Evolutionary conservation across 2,797 vertebrate species (phyloP).

Genomic region (Enteromius paludinosus): DNA sequence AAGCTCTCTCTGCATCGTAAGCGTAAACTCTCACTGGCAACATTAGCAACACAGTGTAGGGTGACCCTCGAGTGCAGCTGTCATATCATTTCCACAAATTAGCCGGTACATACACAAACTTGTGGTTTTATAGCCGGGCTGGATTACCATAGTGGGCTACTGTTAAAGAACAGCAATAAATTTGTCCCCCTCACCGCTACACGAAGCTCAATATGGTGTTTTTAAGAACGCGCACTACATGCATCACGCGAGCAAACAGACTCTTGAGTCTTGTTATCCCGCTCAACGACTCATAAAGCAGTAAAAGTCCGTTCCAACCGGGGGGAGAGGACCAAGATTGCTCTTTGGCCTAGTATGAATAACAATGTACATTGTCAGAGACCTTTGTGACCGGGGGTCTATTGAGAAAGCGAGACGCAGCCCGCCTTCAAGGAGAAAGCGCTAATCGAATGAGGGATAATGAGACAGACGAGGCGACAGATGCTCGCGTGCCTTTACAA

Average conservation of each 20-base stretch:
- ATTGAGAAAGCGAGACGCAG: slow-evolving; percentile 38
- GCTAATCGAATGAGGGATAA: slow-evolving; percentile 96
- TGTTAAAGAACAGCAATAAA: slow-evolving; percentile 68
- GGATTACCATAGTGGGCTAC: slow-evolving; percentile 17
- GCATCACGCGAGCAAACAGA: slow-evolving; percentile 70
- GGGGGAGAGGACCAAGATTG: slow-evolving; percentile 46
- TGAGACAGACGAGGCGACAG: slow-evolving; percentile 89
- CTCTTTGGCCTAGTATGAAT: slow-evolving; percentile 57
- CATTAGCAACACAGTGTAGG: slow-evolving; percentile 8
- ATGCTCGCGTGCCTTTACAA: slow-evolving; percentile 99
- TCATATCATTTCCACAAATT: slow-evolving; percentile 35
- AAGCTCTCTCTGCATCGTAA: slow-evolving; percentile 12
- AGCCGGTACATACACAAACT: slow-evolving; percentile 16
- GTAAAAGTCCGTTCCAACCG: slow-evolving; percentile 71
- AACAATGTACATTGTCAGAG: slow-evolving; percentile 68
- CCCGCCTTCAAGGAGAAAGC: slow-evolving; percentile 49
- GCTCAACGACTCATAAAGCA: slow-evolving; percentile 75
- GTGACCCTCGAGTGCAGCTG: slow-evolving; percentile 18
- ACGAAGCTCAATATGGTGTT: slow-evolving; percentile 75
- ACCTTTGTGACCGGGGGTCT: slow-evolving; percentile 42
- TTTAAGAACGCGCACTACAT: slow-evolving; percentile 66
- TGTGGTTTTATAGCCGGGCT: slow-evolving; percentile 23
- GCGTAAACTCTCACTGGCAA: slow-evolving; percentile 15
- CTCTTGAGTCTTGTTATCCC: slow-evolving; percentile 45
- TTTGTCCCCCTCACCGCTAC: slow-evolving; percentile 75